Conservation (phyloP, 1,140 invertebrate genomes). For the Lepidostoma basale region DNA sequence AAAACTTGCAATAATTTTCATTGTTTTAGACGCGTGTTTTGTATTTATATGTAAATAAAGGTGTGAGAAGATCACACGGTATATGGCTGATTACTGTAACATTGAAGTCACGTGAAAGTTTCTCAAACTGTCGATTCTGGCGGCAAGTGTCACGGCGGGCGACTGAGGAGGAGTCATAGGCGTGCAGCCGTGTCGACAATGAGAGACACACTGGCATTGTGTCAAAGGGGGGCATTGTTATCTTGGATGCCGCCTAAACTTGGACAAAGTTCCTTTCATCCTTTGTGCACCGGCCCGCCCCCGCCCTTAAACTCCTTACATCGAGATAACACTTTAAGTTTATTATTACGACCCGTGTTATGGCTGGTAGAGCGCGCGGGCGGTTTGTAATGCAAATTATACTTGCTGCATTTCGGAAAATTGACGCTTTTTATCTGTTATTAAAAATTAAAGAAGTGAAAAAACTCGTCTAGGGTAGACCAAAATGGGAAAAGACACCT, state of each 20-base stretch:
- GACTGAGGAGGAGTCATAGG: not conserved
- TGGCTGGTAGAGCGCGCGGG: not conserved
- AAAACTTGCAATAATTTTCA: too few relatives aligned
- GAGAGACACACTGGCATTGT: slow-evolving; percentile 35
- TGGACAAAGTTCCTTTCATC: slow-evolving; percentile 32
- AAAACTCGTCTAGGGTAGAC: not conserved
- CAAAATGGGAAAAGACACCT: too few relatives aligned
- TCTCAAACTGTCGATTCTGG: too few relatives aligned
- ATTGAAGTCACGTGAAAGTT: too few relatives aligned
- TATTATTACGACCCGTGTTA: slow-evolving; percentile 33
- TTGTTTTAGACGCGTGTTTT: too few relatives aligned
- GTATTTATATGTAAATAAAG: too few relatives aligned
- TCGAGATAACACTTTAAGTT: slow-evolving; percentile 38
- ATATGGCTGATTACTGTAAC: too few relatives aligned
- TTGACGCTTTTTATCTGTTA: not conserved
- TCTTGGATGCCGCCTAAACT: slow-evolving; percentile 17
- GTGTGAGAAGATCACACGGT: too few relatives aligned
- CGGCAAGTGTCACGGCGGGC: not conserved
- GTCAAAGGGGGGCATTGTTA: slow-evolving; percentile 42
- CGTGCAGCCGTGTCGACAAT: slow-evolving; percentile 6
- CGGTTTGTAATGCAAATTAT: slow-evolving; percentile 29
- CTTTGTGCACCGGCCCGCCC: slow-evolving; percentile 15
- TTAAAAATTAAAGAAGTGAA: slow-evolving; percentile 18
- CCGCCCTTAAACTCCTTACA: slow-evolving; percentile 39
- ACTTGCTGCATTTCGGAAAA: slow-evolving; percentile 11